phyloP scores from a whole-genome alignment of 2,113 vertebrate species.

The Empidonax alnorum region DNA sequence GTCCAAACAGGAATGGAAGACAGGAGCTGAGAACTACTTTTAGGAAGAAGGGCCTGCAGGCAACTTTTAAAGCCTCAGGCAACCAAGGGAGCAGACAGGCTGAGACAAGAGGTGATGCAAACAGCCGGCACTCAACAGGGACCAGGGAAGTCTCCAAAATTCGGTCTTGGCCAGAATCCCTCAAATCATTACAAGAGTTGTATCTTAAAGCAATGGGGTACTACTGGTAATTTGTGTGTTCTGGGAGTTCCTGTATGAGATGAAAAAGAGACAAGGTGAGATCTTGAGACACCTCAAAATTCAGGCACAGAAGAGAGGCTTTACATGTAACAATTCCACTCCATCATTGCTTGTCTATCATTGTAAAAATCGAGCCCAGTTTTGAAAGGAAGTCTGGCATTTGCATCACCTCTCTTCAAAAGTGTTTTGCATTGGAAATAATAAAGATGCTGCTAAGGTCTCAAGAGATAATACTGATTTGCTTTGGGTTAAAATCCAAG shows the following conservation, averaged over 20 bases:
- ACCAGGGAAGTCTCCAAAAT: neutral
- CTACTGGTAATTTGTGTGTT: neutral
- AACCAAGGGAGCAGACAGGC: accelerated
- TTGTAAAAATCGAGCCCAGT: neutral
- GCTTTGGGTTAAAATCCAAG: neutral
- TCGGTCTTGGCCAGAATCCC: neutral
- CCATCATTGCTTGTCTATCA: neutral
- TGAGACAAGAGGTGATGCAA: neutral
- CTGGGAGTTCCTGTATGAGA: neutral
- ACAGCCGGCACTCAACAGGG: neutral
- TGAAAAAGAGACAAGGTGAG: neutral
- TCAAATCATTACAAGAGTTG: neutral
- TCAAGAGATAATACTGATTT: neutral
- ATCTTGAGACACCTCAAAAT: neutral
- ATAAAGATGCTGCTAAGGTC: neutral
- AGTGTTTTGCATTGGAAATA: neutral
- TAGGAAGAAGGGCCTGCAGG: neutral
- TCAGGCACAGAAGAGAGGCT: neutral
- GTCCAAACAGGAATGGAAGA: neutral
- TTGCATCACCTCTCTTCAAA: neutral
- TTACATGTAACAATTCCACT: neutral
- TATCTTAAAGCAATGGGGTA: neutral
- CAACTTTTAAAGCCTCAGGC: neutral
- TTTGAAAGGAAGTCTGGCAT: neutral
- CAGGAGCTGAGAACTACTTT: neutral